A percentile compares a stretch with the other conserved stretches of the same genome.
phyloP scores from a whole-genome alignment of 2,797 vertebrate species.

The Chaetodon trifasciatus region DNA sequence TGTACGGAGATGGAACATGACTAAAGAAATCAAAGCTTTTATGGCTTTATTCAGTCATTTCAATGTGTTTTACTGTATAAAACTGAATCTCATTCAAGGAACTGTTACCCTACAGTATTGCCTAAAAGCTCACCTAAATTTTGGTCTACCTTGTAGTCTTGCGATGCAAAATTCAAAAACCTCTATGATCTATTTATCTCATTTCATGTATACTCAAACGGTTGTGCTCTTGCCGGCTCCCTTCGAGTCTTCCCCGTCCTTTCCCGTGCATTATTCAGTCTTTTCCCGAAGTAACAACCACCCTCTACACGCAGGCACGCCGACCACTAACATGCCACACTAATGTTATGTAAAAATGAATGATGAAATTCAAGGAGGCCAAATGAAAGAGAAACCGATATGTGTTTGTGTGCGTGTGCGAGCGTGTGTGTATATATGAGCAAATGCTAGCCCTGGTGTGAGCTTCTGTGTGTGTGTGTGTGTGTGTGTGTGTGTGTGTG shows the following conservation, averaged over 20 bases:
- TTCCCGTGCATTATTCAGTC: conserved; percentile 84
- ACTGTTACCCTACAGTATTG: neutral
- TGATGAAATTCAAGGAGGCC: conserved; percentile 88
- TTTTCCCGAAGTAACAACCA: conserved; percentile 80
- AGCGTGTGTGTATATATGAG: conserved; percentile 37
- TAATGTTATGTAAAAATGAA: conserved; percentile 87
- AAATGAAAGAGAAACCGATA: conserved; percentile 85
- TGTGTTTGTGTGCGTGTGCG: conserved; percentile 54
- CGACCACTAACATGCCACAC: conserved; percentile 78
- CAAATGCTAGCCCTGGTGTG: conserved; percentile 47
- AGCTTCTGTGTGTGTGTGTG: conserved; percentile 45
- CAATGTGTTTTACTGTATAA: neutral
- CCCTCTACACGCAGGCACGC: conserved; percentile 68
- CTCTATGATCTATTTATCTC: conserved; percentile 48
- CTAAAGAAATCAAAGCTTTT: conserved; percentile 10
- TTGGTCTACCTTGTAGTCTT: conserved; percentile 8
- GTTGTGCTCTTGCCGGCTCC: conserved; percentile 42
- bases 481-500: conserved; percentile 34
- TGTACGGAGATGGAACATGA: neutral
- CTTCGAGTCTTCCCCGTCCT: conserved; percentile 56
- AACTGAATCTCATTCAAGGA: conserved; percentile 15
- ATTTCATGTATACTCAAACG: conserved; percentile 38
- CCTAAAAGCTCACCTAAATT: conserved; percentile 24
- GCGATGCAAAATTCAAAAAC: conserved; percentile 32
- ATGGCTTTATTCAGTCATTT: neutral